Evolutionary conservation across 2,797 vertebrate species (phyloP).

Genomic region (Paedocypris micromegethes): DNA sequence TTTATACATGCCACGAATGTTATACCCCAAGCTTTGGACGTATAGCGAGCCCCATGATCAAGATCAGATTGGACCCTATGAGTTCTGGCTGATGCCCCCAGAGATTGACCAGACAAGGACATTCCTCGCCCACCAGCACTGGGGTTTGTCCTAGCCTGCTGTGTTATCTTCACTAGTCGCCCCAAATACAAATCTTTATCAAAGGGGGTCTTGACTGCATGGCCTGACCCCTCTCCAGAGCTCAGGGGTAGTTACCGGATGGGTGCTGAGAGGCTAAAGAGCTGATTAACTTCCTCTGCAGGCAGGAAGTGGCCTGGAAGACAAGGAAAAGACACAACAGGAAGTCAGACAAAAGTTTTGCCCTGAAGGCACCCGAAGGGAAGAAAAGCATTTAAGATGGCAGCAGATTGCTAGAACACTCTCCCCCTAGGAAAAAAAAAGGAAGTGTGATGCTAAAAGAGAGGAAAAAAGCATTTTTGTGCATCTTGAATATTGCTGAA

Average conservation of each 20-base stretch:
- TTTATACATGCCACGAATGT: constrained; percentile 30
- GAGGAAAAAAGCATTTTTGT: background rate
- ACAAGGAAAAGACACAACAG: constrained; percentile 43
- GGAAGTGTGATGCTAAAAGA: constrained; percentile 13
- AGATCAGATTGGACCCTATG: constrained; percentile 30
- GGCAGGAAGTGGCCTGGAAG: constrained; percentile 46
- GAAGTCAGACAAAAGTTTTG: constrained; percentile 40
- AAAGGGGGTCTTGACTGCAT: constrained; percentile 41
- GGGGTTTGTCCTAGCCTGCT: constrained; percentile 35
- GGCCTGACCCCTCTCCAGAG: constrained; percentile 59
- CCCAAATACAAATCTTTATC: constrained; percentile 44
- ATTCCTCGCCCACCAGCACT: constrained; percentile 38
- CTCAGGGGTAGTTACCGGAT: constrained; percentile 62
- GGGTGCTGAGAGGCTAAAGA: constrained; percentile 73
- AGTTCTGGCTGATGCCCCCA: constrained; percentile 43
- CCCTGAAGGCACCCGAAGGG: constrained; percentile 31
- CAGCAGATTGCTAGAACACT: constrained; percentile 22
- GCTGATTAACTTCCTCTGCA: constrained; percentile 65
- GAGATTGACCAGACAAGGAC: constrained; percentile 54
- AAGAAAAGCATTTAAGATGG: constrained; percentile 37
- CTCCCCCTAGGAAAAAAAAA: background rate
- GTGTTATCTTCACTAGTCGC: constrained; percentile 33
- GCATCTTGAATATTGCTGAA: constrained; percentile 18
- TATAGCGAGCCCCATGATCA: constrained; percentile 41
- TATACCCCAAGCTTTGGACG: constrained; percentile 24